Conservation (phyloP, 2,888 invertebrate species). For the Onthophagus sagittarius region DNA sequence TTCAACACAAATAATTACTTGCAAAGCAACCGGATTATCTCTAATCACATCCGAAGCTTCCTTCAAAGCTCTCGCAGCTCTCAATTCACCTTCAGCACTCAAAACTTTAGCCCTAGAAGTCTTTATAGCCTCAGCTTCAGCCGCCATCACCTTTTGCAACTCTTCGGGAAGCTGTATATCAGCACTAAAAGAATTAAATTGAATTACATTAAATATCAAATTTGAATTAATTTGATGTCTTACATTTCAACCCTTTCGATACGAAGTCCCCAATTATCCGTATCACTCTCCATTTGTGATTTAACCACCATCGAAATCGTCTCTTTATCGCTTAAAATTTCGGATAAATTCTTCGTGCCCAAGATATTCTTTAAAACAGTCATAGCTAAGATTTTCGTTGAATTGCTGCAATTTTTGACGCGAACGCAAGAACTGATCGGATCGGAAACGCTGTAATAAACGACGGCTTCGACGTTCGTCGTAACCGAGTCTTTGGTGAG, state of each 20-base stretch:
- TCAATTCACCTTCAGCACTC: slow-evolving; percentile 5
- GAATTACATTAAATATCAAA: too few relatives aligned
- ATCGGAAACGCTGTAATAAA: slow-evolving; percentile 1
- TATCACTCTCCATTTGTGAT: neutral
- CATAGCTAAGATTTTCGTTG: neutral
- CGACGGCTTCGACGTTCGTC: neutral
- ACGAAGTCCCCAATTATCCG: slow-evolving; percentile 3
- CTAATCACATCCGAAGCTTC: slow-evolving; percentile 8
- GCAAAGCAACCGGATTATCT: neutral
- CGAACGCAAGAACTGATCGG: neutral
- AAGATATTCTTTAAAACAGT: neutral
- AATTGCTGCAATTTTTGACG: slow-evolving; percentile 1
- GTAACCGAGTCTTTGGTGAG: slow-evolving; percentile 6
- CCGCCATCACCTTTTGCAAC: slow-evolving; percentile 4
- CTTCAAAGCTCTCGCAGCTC: neutral
- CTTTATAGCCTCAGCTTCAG: slow-evolving; percentile 3
- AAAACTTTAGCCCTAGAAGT: slow-evolving; percentile 7
- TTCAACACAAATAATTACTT: neutral
- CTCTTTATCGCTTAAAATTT: neutral
- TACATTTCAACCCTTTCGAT: slow-evolving; percentile 13
- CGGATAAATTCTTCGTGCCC: slow-evolving; percentile 1
- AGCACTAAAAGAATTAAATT: too few relatives aligned
- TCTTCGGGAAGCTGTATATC: slow-evolving; percentile 3
- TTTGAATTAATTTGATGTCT: too few relatives aligned
- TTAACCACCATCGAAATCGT: neutral